Evolutionary conservation across 2,797 vertebrate genomes (phyloP).

Genomic region (Takifugu rubripes): DNA sequence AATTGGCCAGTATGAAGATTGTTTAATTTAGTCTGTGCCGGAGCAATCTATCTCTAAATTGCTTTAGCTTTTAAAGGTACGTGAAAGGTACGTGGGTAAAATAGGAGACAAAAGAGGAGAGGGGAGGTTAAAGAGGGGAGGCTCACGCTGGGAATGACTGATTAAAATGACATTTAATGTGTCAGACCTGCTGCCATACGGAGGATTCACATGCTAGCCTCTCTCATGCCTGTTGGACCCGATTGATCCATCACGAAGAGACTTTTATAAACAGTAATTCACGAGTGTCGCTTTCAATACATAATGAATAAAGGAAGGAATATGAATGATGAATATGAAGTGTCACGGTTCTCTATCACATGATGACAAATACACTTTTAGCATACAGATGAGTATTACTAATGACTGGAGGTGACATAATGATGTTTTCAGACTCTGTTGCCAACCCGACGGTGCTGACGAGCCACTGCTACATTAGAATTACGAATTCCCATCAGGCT

Average conservation of each 20-base stretch:
- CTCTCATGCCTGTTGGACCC: slow-evolving; percentile 40
- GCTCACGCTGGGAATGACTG: slow-evolving; percentile 50
- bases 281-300: too few relatives aligned
- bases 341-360: too few relatives aligned
- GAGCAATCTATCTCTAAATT: slow-evolving; percentile 41
- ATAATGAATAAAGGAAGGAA: too few relatives aligned
- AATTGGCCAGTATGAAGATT: slow-evolving; percentile 24
- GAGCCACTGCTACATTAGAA: too few relatives aligned
- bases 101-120: slow-evolving; percentile 32
- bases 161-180: slow-evolving; percentile 64
- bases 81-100: slow-evolving; percentile 37
- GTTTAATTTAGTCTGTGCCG: slow-evolving; percentile 36
- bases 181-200: slow-evolving; percentile 50
- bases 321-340: too few relatives aligned
- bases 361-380: too few relatives aligned
- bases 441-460: background rate
- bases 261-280: too few relatives aligned
- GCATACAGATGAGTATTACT: too few relatives aligned
- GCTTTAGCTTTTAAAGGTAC: slow-evolving; percentile 48
- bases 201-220: slow-evolving; percentile 52
- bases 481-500: too few relatives aligned
- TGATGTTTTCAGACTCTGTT: too few relatives aligned
- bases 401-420: too few relatives aligned
- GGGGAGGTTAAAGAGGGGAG: slow-evolving; percentile 48
- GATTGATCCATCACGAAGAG: slow-evolving; percentile 38